Evolutionary conservation across 2,888 invertebrate genomes (phyloP).

Genomic region (Diaprepes abbreviatus): DNA sequence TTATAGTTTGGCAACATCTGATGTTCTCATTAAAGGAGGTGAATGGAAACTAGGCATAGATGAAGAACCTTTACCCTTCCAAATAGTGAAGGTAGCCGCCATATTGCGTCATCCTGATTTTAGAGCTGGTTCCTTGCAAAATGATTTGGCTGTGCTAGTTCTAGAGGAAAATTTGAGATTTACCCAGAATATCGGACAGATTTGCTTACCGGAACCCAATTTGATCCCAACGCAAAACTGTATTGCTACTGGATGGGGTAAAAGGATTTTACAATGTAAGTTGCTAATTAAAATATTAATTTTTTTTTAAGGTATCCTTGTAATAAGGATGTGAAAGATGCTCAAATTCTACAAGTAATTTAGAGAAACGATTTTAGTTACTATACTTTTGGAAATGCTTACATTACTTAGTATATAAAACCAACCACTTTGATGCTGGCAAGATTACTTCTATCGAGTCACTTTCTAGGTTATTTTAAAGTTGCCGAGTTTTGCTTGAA

Average conservation of each 20-base stretch:
- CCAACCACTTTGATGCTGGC: too few species aligned
- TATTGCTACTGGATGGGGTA: constrained; percentile 88
- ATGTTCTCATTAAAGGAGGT: constrained; percentile 83
- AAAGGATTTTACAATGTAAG: constrained; percentile 82
- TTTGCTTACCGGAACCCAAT: constrained; percentile 76
- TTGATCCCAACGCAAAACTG: constrained; percentile 76
- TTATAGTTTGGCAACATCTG: constrained; percentile 74
- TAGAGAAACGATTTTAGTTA: too few species aligned
- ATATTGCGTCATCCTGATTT: constrained; percentile 81
- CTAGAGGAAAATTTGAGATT: constrained; percentile 75
- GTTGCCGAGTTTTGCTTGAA: too few species aligned
- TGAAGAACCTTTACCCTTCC: constrained; percentile 84
- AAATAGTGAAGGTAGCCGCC: constrained; percentile 79
- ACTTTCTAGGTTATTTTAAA: too few species aligned
- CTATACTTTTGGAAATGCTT: too few species aligned
- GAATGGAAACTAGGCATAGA: constrained; percentile 89
- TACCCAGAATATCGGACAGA: constrained; percentile 80
- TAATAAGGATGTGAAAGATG: too few species aligned
- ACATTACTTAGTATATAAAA: too few species aligned
- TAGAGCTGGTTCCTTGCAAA: constrained; percentile 72
- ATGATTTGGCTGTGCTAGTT: constrained; percentile 81
- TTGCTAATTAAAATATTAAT: constrained; percentile 33
- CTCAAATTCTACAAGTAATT: too few species aligned
- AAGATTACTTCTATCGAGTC: too few species aligned
- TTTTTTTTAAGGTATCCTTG: too few species aligned